Percentiles rank a stretch among this genome's conserved stretches.
Evolutionary conservation across 30 jellyfish, hydroid and myxozoan genomes (phyloP).

Genomic region (Rhopilema esculentum): DNA sequence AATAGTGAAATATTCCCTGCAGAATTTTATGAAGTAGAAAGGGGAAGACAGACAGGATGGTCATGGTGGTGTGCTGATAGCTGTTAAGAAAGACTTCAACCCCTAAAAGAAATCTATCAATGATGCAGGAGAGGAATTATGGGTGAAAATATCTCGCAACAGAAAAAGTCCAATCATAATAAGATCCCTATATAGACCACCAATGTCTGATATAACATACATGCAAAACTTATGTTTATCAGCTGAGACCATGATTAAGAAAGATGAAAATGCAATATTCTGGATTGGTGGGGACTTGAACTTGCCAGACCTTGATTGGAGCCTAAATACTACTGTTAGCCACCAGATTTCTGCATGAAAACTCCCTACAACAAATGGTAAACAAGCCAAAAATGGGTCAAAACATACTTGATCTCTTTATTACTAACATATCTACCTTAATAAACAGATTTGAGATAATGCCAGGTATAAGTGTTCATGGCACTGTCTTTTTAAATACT

Average conservation of each 20-base stretch:
- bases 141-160: background rate
- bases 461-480: conserved; percentile 54
- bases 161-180: background rate
- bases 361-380: conserved; percentile 38
- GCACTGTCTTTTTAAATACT: background rate
- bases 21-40: background rate
- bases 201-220: background rate
- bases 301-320: background rate
- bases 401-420: conserved; percentile 34
- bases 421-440: conserved; percentile 31
- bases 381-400: conserved; percentile 41
- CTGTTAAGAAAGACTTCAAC: background rate
- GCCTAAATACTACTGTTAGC: conserved; percentile 4
- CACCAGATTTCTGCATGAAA: conserved; percentile 34
- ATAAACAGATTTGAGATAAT: conserved; percentile 26
- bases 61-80: background rate
- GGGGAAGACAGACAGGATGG: conserved; percentile 23
- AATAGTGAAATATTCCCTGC: background rate
- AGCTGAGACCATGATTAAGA: conserved; percentile 2
- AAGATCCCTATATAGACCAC: background rate
- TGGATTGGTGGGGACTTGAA: background rate
- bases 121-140: background rate
- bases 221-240: background rate
- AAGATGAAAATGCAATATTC: background rate
- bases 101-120: background rate